phyloP scores from a whole-genome alignment of 2,888 invertebrate genomes.

The Trichopria drosophilae region DNA sequence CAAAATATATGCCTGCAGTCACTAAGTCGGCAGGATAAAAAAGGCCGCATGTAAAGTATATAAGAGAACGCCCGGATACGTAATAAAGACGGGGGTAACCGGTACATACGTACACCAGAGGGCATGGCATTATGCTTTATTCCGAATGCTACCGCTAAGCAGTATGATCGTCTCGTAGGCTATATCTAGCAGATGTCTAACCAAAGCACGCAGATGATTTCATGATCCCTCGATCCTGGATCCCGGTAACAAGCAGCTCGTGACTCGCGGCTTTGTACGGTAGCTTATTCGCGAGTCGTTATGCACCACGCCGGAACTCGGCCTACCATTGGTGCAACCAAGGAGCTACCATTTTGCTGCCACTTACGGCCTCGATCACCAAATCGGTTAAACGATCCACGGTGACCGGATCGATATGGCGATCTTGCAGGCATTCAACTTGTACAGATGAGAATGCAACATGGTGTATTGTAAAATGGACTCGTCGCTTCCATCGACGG shows the following conservation, averaged over 20 bases:
- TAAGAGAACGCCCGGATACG: too few species aligned
- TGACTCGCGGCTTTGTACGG: constrained; percentile 52
- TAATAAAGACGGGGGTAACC: too few species aligned
- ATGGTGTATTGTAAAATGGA: too few species aligned
- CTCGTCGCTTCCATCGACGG: too few species aligned
- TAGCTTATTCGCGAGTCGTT: constrained; percentile 48
- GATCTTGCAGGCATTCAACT: too few species aligned
- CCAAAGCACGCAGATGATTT: constrained; percentile 38
- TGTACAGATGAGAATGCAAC: too few species aligned
- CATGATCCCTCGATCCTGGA: constrained; percentile 45
- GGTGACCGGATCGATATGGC: constrained; percentile 18
- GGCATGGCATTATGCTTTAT: constrained; percentile 40
- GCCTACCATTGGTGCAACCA: constrained; percentile 12
- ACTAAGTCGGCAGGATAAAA: too few species aligned
- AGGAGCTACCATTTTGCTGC: constrained; percentile 45
- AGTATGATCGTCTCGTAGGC: constrained; percentile 41
- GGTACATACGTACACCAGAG: too few species aligned
- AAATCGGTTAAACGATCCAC: constrained; percentile 44
- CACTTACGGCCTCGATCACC: constrained; percentile 43
- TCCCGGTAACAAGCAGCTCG: constrained; percentile 54
- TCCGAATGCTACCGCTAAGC: constrained; percentile 44
- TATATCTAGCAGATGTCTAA: constrained; percentile 25
- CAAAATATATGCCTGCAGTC: too few species aligned
- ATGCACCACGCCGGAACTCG: constrained; percentile 11
- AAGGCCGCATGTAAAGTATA: too few species aligned